These are phyloP conservation scores for Chaetodon auriga DNA, from an alignment of 2,113 vertebrate genomes.

Conservation along the genomic window DNA sequence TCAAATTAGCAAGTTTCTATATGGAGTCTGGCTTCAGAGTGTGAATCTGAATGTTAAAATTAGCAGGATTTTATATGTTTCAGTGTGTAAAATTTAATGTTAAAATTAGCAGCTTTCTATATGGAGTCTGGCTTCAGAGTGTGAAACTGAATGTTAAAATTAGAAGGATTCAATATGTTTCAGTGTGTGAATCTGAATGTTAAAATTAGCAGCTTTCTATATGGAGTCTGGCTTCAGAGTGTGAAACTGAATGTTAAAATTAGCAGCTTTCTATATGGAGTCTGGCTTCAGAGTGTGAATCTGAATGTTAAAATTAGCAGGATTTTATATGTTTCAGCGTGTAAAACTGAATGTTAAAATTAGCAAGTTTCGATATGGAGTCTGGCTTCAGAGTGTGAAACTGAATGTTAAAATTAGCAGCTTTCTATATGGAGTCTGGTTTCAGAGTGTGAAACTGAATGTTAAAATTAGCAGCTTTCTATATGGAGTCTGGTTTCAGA, in stretches of 20 bases:
- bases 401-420: fast-evolving
- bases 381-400: not conserved
- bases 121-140: not conserved
- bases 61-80: not conserved
- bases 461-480: fast-evolving
- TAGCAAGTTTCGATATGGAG: too few species aligned
- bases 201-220: too few species aligned
- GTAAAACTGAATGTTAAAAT: not conserved
- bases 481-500: not conserved
- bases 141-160: not conserved
- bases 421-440: not conserved
- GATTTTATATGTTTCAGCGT: fast-evolving
- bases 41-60: not conserved
- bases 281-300: not conserved
- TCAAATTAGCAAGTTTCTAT: too few species aligned
- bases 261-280: too few species aligned
- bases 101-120: too few species aligned
- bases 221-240: not conserved
- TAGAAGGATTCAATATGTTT: not conserved
- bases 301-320: fast-evolving
- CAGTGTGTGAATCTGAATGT: fast-evolving
- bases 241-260: not conserved
- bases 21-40: not conserved
- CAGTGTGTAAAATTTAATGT: fast-evolving
- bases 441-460: not conserved